Base-by-base conservation (phyloP, 2,888 invertebrate species). In the Pardosa pseudoannulata region DNA sequence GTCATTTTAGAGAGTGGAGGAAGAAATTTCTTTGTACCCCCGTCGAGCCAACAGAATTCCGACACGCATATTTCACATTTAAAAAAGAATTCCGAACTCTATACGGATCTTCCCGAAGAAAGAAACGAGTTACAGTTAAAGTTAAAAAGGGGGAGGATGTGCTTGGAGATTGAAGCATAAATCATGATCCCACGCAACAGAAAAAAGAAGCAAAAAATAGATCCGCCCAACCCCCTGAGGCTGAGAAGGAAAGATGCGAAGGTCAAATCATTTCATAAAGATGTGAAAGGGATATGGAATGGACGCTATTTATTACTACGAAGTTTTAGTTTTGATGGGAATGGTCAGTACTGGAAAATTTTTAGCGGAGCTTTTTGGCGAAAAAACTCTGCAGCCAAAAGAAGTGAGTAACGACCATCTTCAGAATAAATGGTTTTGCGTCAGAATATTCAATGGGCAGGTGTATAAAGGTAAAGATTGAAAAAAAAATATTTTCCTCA, bases 251-350 rank as follows among this genome's bases (percentile, higher is more conserved):
- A 82, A 75, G 81, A 64, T 75, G 65, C 72, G 83, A 85, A 85
- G 83, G 83, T 85, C 83, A 85, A 85, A 72, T 85, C 83, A 78
- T 85, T 85, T 85, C 78, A 85, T 85, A 73, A 85, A 72, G 82
- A 76, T 83, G 71, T 64, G 56, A 56, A 56, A 56, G 56, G 56
- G 56, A 46, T 56, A 56, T 23, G 1, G 5, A 56, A 23, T 23
- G 23, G 19, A 23, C 23, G 23, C 23, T 23, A 56, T 56, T 56
- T 56, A 6, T 56, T 56, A 56, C 13, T 36, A 36, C n/a, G 56
- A 56, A 11, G 56, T 23, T 9, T n/a, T 16, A 70, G 27, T 72
- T 62, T 28, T 75, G 64, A 71, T 82, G 75, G 70, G 46, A 16
- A 16, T 46, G 16, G 46, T 16, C 16, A 16, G 46, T 11, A 46